phyloP scores from a whole-genome alignment of 1,140 invertebrate species.

The Apis dorsata region DNA sequence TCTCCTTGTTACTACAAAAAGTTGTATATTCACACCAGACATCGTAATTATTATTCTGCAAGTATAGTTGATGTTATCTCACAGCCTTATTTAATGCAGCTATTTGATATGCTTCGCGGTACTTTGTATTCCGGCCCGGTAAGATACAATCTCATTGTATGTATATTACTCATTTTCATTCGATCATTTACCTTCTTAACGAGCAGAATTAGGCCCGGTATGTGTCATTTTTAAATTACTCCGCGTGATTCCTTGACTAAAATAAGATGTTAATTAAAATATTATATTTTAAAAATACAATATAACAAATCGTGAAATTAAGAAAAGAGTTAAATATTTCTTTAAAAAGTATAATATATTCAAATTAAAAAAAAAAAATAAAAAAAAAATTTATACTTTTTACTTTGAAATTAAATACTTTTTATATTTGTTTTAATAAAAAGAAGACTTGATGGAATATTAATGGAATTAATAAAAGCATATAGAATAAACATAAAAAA shows the following conservation, averaged over 20 bases:
- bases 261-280: neutral
- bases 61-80: slow-evolving; percentile 35
- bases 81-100: slow-evolving; percentile 35
- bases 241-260: neutral
- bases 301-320: no score
- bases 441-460: no score
- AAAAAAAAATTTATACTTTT: no score
- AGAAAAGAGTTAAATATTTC: no score
- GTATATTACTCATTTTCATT: slow-evolving; percentile 31
- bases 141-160: slow-evolving; percentile 34
- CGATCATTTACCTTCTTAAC: slow-evolving; percentile 19
- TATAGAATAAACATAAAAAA: no score
- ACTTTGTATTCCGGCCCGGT: slow-evolving; percentile 9
- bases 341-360: no score
- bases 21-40: slow-evolving; percentile 28
- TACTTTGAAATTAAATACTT: neutral
- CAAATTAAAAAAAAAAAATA: no score
- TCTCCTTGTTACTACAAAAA: slow-evolving; percentile 1
- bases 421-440: no score
- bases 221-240: slow-evolving; percentile 16
- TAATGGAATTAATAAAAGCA: neutral
- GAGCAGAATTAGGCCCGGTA: neutral
- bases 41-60: slow-evolving; percentile 48
- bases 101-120: slow-evolving; percentile 25
- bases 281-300: neutral